These are phyloP conservation scores for Nycticebus coucang DNA, from an alignment of 2,113 vertebrate genomes.

Conservation along the genomic window DNA sequence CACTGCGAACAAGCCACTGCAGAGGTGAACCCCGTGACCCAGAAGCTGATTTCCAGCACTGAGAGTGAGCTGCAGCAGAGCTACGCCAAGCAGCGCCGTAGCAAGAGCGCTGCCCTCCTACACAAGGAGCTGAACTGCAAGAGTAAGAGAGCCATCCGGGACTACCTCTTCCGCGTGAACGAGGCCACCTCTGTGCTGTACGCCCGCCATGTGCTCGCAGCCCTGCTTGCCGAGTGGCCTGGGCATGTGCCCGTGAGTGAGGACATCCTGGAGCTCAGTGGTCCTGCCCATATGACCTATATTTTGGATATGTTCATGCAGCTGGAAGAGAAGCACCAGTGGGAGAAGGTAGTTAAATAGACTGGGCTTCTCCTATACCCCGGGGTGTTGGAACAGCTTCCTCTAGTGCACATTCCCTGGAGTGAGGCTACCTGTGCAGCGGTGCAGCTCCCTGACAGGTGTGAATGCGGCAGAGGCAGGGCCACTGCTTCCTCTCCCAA, in stretches of 20 bases:
- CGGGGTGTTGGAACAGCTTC: background rate
- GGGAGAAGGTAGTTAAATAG: constrained; percentile 92
- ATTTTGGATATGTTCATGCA: constrained; percentile 99
- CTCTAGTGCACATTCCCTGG: background rate
- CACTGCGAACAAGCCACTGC: constrained; percentile 93
- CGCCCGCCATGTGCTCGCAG: constrained; percentile 94
- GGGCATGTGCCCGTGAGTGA: constrained; percentile 89
- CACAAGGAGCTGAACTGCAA: constrained; percentile 96
- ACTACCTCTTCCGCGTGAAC: constrained; percentile 95
- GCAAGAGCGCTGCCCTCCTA: constrained; percentile 94
- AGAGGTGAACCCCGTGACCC: constrained; percentile 92
- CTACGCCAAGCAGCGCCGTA: constrained; percentile 95
- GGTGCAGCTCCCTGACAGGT: background rate
- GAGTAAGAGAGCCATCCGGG: constrained; percentile 92
- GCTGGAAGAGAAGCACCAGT: constrained; percentile 94
- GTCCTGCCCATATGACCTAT: constrained; percentile 97
- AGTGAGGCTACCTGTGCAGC: background rate
- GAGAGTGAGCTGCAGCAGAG: constrained; percentile 96
- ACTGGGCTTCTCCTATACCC: background rate
- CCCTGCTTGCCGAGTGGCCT: constrained; percentile 94
- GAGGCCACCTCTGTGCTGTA: constrained; percentile 96
- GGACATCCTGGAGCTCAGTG: constrained; percentile 94
- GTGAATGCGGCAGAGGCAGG: background rate
- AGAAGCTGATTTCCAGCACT: constrained; percentile 97
- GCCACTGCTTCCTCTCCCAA: background rate